These are phyloP conservation scores for Connochaetes taurinus DNA, from an alignment of 2,113 vertebrate genomes.

Conservation along the genomic window DNA sequence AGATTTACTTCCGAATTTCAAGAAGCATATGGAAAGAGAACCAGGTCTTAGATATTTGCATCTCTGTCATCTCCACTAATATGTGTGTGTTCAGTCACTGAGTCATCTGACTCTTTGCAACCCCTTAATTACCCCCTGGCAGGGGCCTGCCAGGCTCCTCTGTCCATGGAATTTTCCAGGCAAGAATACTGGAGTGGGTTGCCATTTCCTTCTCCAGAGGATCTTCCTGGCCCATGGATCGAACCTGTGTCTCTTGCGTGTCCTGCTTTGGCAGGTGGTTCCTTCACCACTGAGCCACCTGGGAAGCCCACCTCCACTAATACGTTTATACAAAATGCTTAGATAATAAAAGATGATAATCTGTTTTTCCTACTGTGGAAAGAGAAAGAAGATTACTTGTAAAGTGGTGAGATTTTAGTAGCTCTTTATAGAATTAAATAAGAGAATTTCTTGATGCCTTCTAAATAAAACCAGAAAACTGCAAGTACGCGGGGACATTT, in stretches of 20 bases:
- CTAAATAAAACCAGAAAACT: not conserved
- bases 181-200: not conserved
- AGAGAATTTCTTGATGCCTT: not conserved
- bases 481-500: not conserved
- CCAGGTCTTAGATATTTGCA: not conserved
- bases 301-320: not conserved
- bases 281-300: not conserved
- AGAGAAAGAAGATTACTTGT: not conserved
- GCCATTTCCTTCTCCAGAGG: not conserved
- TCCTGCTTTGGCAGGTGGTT: not conserved
- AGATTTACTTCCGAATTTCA: not conserved
- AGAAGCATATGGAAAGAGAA: not conserved
- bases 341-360: not conserved
- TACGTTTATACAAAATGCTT: not conserved
- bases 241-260: fast-evolving
- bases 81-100: not conserved
- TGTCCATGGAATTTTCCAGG: not conserved
- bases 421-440: not conserved
- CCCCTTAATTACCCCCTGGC: not conserved
- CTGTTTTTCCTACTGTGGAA: not conserved
- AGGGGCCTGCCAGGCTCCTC: not conserved
- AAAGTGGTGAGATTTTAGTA: not conserved
- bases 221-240: not conserved
- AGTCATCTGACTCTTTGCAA: not conserved
- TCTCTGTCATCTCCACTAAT: not conserved